Percentiles rank a stretch among this genome's conserved stretches.
These are phyloP conservation scores for Drosophila rufa DNA, from an alignment of 1,140 invertebrate species.

Conservation along the genomic window DNA sequence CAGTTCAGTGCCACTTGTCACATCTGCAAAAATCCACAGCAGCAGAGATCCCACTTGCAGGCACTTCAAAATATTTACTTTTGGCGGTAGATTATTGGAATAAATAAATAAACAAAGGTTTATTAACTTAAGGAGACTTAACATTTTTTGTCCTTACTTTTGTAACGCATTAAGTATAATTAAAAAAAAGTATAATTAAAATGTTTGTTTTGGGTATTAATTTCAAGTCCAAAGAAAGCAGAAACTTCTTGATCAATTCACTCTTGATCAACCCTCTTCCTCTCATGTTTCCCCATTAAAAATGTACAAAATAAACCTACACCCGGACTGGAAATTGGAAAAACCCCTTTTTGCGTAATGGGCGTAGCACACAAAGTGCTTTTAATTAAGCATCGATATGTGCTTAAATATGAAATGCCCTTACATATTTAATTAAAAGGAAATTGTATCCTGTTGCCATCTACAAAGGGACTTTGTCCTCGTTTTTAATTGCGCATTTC, in stretches of 20 bases:
- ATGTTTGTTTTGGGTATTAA: too few relatives aligned
- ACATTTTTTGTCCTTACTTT: too few relatives aligned
- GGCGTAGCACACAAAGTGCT: conserved; percentile 11
- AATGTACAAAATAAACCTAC: background rate
- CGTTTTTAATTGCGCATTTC: conserved; percentile 46
- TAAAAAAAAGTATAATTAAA: too few relatives aligned
- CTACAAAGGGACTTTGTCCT: conserved; percentile 42
- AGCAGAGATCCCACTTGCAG: conserved; percentile 29
- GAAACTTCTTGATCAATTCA: too few relatives aligned
- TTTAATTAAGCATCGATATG: conserved; percentile 76
- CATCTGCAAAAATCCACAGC: conserved; percentile 18
- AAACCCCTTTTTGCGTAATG: conserved; percentile 24
- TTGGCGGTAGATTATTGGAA: background rate
- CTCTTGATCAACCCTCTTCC: background rate
- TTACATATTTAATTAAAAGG: conserved; percentile 72
- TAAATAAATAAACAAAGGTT: background rate
- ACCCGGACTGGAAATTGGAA: background rate
- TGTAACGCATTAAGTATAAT: background rate
- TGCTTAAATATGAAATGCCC: conserved; percentile 50
- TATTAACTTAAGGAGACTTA: background rate
- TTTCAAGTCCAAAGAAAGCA: too few relatives aligned
- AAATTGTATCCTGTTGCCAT: conserved; percentile 42
- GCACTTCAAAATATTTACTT: conserved; percentile 32
- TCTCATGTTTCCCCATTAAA: background rate
- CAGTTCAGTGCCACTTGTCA: conserved; percentile 52